These are phyloP conservation scores for Hoplodrina ambigua DNA, from an alignment of 2,888 invertebrate species.

Conservation along the genomic window DNA sequence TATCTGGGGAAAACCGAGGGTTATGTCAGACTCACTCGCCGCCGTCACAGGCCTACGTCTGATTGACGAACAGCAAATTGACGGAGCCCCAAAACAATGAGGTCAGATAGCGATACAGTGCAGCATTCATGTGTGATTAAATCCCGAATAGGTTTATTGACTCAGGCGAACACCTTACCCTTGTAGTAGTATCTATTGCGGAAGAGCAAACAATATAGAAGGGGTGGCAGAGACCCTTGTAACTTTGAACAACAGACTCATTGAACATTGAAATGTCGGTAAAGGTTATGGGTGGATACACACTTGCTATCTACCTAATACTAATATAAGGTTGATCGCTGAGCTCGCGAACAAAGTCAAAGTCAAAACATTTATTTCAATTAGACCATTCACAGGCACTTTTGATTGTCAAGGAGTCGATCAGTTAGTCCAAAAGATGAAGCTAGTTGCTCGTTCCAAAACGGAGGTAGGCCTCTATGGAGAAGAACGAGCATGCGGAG, in stretches of 20 bases:
- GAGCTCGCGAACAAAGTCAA: no score
- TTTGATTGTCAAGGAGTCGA: no score
- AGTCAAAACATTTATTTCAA: no score
- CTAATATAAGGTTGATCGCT: no score
- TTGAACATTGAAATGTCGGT: slow-evolving; percentile 35
- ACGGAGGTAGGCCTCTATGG: no score
- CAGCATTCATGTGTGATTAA: slow-evolving; percentile 5
- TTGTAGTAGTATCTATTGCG: slow-evolving; percentile 32
- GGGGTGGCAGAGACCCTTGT: slow-evolving; percentile 13
- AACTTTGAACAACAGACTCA: slow-evolving; percentile 34
- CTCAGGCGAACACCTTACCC: slow-evolving; percentile 8
- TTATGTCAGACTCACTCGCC: no score
- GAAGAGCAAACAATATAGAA: slow-evolving; percentile 35
- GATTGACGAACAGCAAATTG: not conserved
- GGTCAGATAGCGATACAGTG: not conserved
- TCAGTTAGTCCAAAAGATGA: no score
- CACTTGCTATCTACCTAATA: slow-evolving; percentile 10
- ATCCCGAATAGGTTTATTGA: slow-evolving; percentile 10
- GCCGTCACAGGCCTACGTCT: no score
- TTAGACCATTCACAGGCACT: no score
- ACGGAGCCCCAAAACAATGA: not conserved
- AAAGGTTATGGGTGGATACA: slow-evolving; percentile 16
- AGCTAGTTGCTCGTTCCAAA: no score
- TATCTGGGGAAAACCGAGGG: no score
- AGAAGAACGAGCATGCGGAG: no score